Conservation (phyloP, 1,140 invertebrate species). For the Daktulosphaira vitifoliae region DNA sequence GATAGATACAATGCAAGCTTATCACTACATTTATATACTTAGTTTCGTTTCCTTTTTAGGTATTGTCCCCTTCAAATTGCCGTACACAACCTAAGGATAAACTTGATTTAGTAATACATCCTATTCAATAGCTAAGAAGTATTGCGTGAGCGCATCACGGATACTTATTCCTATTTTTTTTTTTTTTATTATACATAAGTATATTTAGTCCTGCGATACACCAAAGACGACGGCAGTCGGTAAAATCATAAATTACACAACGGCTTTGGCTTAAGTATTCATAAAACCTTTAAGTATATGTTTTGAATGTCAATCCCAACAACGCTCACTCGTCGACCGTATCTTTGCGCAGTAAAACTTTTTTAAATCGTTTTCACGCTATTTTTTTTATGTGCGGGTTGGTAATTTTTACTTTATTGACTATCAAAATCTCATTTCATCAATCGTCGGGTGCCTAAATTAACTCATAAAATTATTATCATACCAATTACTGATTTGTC, state of each 20-base stretch:
- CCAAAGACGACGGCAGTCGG: neutral
- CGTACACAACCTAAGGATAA: too few relatives aligned
- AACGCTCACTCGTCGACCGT: neutral
- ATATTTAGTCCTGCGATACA: neutral
- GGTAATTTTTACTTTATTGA: too few relatives aligned
- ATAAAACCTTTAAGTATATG: constrained; percentile 13
- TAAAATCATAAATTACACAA: constrained; percentile 11
- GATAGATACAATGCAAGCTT: too few relatives aligned
- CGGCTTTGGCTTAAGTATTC: constrained; percentile 10
- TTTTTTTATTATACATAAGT: neutral
- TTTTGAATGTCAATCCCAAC: constrained; percentile 10
- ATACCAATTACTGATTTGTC: too few relatives aligned
- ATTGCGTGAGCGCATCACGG: neutral
- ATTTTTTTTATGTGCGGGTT: neutral
- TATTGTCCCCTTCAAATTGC: too few relatives aligned
- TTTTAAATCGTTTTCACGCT: neutral
- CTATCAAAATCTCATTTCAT: too few relatives aligned
- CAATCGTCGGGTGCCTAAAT: too few relatives aligned
- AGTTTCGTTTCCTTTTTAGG: too few relatives aligned
- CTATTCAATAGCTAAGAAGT: too few relatives aligned
- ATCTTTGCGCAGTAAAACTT: neutral
- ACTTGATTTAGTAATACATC: too few relatives aligned
- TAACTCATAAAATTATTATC: too few relatives aligned
- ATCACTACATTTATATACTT: too few relatives aligned
- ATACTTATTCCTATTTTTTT: neutral